These are phyloP conservation scores for Astreopora myriophthalma DNA, from an alignment of 64 coral and sea anemone species.

Conservation along the genomic window DNA sequence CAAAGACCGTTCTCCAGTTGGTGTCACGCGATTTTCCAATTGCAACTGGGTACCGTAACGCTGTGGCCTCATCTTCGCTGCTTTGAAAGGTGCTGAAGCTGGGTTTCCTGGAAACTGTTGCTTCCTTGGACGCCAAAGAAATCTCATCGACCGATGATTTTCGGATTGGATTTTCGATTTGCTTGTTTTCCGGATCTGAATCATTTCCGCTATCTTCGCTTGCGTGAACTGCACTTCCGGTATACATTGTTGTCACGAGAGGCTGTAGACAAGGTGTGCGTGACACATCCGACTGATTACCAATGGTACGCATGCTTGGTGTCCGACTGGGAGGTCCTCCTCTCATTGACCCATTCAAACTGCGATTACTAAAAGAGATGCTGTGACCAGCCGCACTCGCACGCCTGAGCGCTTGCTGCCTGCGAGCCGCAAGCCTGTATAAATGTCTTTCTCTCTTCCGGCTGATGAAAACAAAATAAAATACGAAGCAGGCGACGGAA, in stretches of 20 bases:
- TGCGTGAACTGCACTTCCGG: neutral
- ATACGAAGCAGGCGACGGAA: conserved; percentile 11
- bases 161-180: neutral
- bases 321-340: conserved; percentile 67
- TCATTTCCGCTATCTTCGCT: conserved; percentile 15
- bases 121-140: conserved; percentile 17
- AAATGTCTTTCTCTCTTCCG: neutral
- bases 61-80: neutral
- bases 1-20: neutral
- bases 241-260: conserved; percentile 32
- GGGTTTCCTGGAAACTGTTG: neutral
- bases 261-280: neutral
- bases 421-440: conserved; percentile 21
- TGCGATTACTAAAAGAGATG: neutral
- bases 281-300: conserved; percentile 29
- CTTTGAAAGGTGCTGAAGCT: conserved; percentile 58
- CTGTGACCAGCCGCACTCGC: neutral
- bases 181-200: neutral
- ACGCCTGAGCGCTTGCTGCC: conserved; percentile 51
- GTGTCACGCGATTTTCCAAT: neutral
- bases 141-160: neutral
- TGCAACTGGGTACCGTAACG: neutral
- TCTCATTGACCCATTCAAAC: conserved; percentile 53
- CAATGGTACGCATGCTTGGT: conserved; percentile 56
- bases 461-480: conserved; percentile 69